These are phyloP conservation scores for Pundamilia nyererei DNA, from an alignment of 2,113 vertebrate genomes.

Conservation along the genomic window DNA sequence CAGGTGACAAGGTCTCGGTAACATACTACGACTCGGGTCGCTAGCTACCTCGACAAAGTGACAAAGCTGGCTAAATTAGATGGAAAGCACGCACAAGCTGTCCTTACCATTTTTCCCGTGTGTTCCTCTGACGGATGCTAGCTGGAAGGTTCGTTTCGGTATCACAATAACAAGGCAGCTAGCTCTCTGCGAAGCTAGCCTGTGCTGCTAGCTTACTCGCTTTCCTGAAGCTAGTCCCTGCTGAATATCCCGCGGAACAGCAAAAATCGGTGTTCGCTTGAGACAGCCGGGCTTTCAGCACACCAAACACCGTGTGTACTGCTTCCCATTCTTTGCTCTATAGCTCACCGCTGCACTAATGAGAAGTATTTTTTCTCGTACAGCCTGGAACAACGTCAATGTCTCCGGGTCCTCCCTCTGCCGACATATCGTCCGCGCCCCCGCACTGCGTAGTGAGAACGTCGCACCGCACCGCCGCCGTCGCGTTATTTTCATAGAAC, in stretches of 20 bases:
- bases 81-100: neutral
- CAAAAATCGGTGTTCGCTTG: slow-evolving; percentile 15
- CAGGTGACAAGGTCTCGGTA: slow-evolving; percentile 11
- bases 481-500: neutral
- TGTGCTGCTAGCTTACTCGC: neutral
- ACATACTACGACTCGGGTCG: neutral
- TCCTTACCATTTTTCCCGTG: slow-evolving; percentile 53
- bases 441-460: slow-evolving; percentile 43
- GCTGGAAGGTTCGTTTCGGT: slow-evolving; percentile 6
- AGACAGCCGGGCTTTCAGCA: neutral
- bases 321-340: slow-evolving; percentile 45
- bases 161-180: slow-evolving; percentile 11
- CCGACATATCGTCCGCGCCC: slow-evolving; percentile 18
- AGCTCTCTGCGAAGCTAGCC: slow-evolving; percentile 27
- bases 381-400: slow-evolving; percentile 13
- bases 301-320: neutral
- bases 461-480: slow-evolving; percentile 6
- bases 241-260: neutral
- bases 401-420: slow-evolving; percentile 20
- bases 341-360: neutral
- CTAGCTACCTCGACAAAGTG: neutral
- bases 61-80: neutral
- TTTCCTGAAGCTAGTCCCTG: slow-evolving; percentile 13
- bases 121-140: slow-evolving; percentile 12
- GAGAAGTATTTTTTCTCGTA: neutral